Evolutionary conservation across 2,113 vertebrate genomes (phyloP), one percentile per base, ranked within the genome.

Genomic region (Microtus richardsoni): DNA sequence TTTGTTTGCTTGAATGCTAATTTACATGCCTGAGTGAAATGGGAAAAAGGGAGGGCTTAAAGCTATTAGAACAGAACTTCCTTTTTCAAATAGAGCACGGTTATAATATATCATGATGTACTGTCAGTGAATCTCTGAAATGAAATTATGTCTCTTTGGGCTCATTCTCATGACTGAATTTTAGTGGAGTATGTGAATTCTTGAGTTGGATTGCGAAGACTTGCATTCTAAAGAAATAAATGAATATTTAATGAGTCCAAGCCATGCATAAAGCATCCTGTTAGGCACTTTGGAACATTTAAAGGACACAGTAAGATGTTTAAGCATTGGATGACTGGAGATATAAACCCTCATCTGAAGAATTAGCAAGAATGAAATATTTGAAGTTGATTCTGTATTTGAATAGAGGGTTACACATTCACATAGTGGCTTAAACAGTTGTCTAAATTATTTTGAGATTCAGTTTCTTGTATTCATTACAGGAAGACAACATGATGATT

Each of bases 131-230:
- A 58, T 89, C 47, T 92, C 62, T 74, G 94, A 94, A 94, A 94
- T 95, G 91, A 96, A 93, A 89, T 89, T 83, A 94, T 79, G 44
- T 94, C 91, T 94, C 93, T n/a, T 71, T 80, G 84, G 96, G 77
- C 79, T 75, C 90, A 58, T 95, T 96, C 93, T 94, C 70, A n/a
- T 39, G 4, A 44, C 93, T 21, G 41, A 95, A 79, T 89, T 95
- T 94, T 96, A 93, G 70, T 73, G 89, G 85, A 89, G 83, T 84
- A 80, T 75, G 79, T 47, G 74, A 75, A 83, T 84, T 96, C 84
- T 94, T 62, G 30, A 70, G 74, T 75, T 83, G 70, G 87, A 84
- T 79, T 80, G 62, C 66, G 58, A 80, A 68, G 39, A 62, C 33
- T 49, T 94, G 5, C 24, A 82, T 91, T 89, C 49, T 47, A 77